phyloP scores from a whole-genome alignment of 1,140 invertebrate genomes.

The Calephelis nemesis region DNA sequence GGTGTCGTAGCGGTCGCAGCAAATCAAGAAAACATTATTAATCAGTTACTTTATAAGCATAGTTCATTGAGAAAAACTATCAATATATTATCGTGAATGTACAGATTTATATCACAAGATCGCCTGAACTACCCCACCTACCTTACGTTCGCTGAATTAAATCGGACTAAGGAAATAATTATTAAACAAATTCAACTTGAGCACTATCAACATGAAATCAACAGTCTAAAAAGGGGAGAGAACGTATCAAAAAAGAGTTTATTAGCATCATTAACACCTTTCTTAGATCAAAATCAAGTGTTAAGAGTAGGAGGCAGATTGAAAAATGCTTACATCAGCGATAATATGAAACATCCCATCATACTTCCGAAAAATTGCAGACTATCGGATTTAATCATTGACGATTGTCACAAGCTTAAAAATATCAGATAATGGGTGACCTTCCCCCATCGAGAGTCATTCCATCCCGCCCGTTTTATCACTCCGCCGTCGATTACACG shows the following conservation, averaged over 20 bases:
- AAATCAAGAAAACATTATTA: slow-evolving; percentile 21
- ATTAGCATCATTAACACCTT: slow-evolving; percentile 45
- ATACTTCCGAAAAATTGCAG: slow-evolving; percentile 48
- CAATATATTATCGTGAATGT: slow-evolving; percentile 28
- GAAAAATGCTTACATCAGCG: slow-evolving; percentile 40
- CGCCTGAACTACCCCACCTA: no score
- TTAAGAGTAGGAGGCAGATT: slow-evolving; percentile 66
- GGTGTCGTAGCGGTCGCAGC: slow-evolving; percentile 17
- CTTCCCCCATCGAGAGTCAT: slow-evolving; percentile 44
- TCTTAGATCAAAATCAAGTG: slow-evolving; percentile 54
- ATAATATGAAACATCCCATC: slow-evolving; percentile 61
- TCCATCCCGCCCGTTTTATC: slow-evolving; percentile 45
- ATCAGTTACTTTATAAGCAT: slow-evolving; percentile 20
- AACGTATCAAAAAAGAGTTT: slow-evolving; percentile 28
- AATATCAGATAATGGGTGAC: slow-evolving; percentile 50
- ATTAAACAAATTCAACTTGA: slow-evolving; percentile 32
- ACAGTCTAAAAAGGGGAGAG: slow-evolving; percentile 21
- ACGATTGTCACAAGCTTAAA: slow-evolving; percentile 31
- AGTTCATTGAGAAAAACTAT: slow-evolving; percentile 25
- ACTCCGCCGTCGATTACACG: slow-evolving; percentile 59
- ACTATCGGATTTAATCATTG: slow-evolving; percentile 50
- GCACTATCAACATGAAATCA: slow-evolving; percentile 33
- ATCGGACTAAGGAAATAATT: slow-evolving; percentile 22
- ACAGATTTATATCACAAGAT: slow-evolving; percentile 19
- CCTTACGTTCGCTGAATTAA: slow-evolving; percentile 12